These are phyloP conservation scores for Agrenia bidenticulata DNA, from an alignment of 2,888 invertebrate species.

Conservation along the genomic window DNA sequence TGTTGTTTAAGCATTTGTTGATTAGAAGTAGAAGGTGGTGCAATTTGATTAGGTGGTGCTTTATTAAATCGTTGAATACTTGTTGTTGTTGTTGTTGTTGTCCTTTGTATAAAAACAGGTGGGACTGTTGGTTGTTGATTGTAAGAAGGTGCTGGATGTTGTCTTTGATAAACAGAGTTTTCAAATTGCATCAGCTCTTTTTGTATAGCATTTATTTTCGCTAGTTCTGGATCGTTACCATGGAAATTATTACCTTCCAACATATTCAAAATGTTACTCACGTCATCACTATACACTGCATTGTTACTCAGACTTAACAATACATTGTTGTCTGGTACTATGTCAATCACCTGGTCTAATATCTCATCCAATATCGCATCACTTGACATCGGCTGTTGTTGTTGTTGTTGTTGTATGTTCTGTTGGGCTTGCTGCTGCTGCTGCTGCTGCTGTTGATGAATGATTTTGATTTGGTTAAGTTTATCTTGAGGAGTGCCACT, in stretches of 20 bases:
- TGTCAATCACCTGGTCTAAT: slow-evolving; percentile 80
- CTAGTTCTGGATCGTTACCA: slow-evolving; percentile 63
- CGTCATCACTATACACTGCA: slow-evolving; percentile 25
- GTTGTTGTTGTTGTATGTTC: slow-evolving; percentile 20
- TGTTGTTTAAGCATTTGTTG: slow-evolving; percentile 65
- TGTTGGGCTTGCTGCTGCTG: slow-evolving; percentile 8
- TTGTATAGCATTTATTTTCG: slow-evolving; percentile 85
- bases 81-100: slow-evolving; percentile 21
- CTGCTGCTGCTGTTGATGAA: slow-evolving; percentile 30
- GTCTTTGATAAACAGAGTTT: slow-evolving; percentile 56
- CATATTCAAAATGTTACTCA: slow-evolving; percentile 34
- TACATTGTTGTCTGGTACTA: slow-evolving; percentile 64
- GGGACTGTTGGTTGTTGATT: slow-evolving; percentile 18
- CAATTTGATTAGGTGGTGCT: slow-evolving; percentile 27
- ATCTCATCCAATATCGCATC: slow-evolving; percentile 70
- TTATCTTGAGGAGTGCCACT: slow-evolving; percentile 68
- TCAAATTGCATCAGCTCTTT: slow-evolving; percentile 87
- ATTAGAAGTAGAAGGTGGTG: slow-evolving; percentile 62
- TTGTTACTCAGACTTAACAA: not conserved
- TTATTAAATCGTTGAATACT: slow-evolving; percentile 12
- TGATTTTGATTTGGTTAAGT: slow-evolving; percentile 48
- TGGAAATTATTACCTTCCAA: slow-evolving; percentile 25
- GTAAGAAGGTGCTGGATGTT: slow-evolving; percentile 16
- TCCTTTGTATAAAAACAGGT: slow-evolving; percentile 21
- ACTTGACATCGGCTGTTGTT: not conserved